Percentiles rank a stretch among this genome's conserved stretches.
Evolutionary conservation across 37 sponge, comb jelly and placozoan species (phyloP).

Genomic region (Eunapius fragilis): DNA sequence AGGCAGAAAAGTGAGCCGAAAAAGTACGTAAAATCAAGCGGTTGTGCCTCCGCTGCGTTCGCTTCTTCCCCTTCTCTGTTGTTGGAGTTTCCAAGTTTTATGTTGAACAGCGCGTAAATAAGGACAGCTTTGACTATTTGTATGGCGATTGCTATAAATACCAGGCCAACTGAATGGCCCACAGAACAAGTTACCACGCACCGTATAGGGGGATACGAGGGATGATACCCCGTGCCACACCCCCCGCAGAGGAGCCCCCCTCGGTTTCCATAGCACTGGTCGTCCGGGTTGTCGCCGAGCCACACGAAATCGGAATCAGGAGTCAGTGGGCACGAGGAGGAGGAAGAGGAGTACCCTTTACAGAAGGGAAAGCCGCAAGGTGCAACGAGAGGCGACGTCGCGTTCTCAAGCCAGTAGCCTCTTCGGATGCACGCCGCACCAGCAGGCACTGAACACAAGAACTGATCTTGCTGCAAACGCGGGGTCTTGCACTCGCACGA

Average conservation of each 20-base stretch:
- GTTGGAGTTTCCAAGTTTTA: no score
- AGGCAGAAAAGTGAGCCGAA: background rate
- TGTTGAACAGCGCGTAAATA: background rate
- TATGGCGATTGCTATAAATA: no score
- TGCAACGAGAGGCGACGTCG: no score
- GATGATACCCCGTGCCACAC: background rate
- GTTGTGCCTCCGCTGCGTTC: no score
- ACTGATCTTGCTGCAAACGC: background rate
- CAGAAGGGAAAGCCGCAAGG: background rate
- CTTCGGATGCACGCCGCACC: background rate
- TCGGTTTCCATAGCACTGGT: constrained; percentile 4
- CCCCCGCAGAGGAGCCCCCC: constrained; percentile 3
- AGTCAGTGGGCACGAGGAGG: background rate
- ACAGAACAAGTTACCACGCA: background rate
- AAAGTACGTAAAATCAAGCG: background rate
- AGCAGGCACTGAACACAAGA: background rate
- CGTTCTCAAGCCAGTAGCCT: background rate
- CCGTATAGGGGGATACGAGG: background rate
- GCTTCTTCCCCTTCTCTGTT: no score
- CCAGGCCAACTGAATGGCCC: background rate
- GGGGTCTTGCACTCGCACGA: no score
- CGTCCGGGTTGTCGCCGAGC: background rate
- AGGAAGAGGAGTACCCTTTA: background rate
- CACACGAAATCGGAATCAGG: no score
- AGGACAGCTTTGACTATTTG: no score